A percentile compares a stretch with the other conserved stretches of the same genome.
Conservation (phyloP, 1,140 invertebrate genomes). For the Eumaeus atala region DNA sequence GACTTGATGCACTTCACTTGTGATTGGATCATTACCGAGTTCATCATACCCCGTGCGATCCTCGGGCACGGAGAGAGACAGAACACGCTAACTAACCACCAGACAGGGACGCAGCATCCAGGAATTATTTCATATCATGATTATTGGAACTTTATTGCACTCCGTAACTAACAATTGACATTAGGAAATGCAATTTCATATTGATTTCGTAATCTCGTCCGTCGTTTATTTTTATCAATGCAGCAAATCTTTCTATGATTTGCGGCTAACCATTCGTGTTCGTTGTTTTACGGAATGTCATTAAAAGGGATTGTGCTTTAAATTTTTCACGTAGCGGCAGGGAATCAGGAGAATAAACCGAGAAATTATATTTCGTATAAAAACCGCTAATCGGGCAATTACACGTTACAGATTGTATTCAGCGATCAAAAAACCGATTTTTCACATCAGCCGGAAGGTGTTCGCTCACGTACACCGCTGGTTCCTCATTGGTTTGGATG, state of each 20-base stretch:
- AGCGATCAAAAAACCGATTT: constrained; percentile 69
- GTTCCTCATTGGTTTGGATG: constrained; percentile 50
- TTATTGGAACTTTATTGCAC: constrained; percentile 73
- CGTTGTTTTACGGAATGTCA: constrained; percentile 65
- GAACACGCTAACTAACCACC: constrained; percentile 24
- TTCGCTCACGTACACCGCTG: constrained; percentile 49
- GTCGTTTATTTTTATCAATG: constrained; percentile 72
- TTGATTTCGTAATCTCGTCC: constrained; percentile 67
- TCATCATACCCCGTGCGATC: constrained; percentile 71
- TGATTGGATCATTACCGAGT: constrained; percentile 74
- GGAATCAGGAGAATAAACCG: constrained; percentile 67
- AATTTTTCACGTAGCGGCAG: constrained; percentile 68
- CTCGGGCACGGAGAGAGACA: constrained; percentile 54
- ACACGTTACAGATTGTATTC: constrained; percentile 65
- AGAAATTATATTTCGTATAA: constrained; percentile 67
- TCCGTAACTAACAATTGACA: constrained; percentile 74
- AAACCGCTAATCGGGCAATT: constrained; percentile 69
- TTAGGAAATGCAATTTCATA: constrained; percentile 74
- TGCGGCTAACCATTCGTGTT: constrained; percentile 64
- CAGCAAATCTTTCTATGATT: constrained; percentile 72
- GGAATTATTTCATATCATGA: constrained; percentile 74
- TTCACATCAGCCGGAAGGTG: constrained; percentile 67
- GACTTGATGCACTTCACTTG: constrained; percentile 70
- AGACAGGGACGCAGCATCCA: constrained; percentile 58
- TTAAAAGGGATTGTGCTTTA: constrained; percentile 62